Evolutionary conservation across 2,888 invertebrate species (phyloP).

Genomic region (Limnephilus marmoratus): DNA sequence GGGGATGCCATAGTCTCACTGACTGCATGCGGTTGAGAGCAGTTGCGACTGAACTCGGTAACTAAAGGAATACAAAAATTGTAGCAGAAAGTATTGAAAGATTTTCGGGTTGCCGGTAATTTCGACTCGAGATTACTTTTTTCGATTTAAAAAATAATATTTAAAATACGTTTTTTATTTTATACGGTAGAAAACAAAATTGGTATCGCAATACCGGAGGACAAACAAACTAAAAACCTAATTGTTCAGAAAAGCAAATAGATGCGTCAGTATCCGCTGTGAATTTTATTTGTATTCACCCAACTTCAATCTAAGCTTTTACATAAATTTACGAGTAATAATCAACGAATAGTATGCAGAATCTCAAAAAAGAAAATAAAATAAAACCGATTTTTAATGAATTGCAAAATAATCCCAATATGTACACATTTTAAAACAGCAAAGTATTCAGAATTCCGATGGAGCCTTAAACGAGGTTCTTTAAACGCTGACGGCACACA

Average conservation of each 20-base stretch:
- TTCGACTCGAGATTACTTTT: background rate
- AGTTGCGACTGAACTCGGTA: background rate
- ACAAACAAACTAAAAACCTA: too few species aligned
- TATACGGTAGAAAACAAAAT: too few species aligned
- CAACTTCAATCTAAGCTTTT: background rate
- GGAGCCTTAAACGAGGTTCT: background rate
- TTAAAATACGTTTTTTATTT: too few species aligned
- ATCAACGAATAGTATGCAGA: too few species aligned
- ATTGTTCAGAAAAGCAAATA: background rate
- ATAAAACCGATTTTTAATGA: background rate
- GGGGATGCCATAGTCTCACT: too few species aligned
- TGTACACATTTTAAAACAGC: background rate
- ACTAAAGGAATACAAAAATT: background rate
- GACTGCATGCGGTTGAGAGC: too few species aligned
- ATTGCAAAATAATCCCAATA: background rate
- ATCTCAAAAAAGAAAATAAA: background rate
- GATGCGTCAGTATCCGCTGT: background rate
- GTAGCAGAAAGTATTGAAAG: background rate
- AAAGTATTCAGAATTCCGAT: background rate
- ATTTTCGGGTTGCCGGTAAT: background rate
- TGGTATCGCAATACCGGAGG: too few species aligned
- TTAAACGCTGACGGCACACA: conserved; percentile 16
- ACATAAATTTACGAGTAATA: background rate
- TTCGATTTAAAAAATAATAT: too few species aligned
- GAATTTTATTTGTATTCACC: background rate